Evolutionary conservation across 2,888 invertebrate species (phyloP).

Genomic region (Ptychoptera contaminata): DNA sequence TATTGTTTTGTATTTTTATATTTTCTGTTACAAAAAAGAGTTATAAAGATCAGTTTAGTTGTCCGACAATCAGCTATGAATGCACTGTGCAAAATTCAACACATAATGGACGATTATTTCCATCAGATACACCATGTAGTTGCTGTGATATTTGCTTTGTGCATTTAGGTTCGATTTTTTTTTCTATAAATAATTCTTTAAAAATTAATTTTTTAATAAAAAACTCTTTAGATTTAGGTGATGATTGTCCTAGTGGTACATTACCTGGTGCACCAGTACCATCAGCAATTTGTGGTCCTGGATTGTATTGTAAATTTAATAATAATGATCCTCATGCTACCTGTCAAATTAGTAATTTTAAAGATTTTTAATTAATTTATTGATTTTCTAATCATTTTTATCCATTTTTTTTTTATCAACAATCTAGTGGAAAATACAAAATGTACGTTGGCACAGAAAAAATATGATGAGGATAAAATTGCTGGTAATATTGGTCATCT

Average conservation of each 20-base stretch:
- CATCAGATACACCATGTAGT: conserved; percentile 42
- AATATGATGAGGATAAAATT: conserved; percentile 34
- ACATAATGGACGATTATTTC: conserved; percentile 36
- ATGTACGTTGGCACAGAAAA: conserved; percentile 12
- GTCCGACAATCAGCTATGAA: too few species aligned
- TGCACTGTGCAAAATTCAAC: conserved; percentile 41
- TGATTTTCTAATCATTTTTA: neutral
- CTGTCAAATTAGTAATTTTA: conserved; percentile 35
- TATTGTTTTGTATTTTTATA: too few species aligned
- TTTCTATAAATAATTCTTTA: neutral
- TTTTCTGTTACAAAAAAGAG: too few species aligned
- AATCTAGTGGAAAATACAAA: conserved; percentile 12
- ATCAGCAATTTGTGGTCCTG: conserved; percentile 41
- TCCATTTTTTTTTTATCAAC: neutral
- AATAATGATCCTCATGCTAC: conserved; percentile 17
- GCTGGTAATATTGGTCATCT: conserved; percentile 36
- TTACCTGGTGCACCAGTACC: conserved; percentile 37
- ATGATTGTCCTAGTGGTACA: conserved; percentile 35
- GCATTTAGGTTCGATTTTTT: conserved; percentile 32
- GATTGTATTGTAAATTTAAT: conserved; percentile 10
- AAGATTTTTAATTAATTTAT: neutral
- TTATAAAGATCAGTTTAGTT: too few species aligned
- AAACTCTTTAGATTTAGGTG: conserved; percentile 31
- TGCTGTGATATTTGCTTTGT: conserved; percentile 46
- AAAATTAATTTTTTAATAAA: neutral